Evolutionary conservation across 2,888 invertebrate species (phyloP).

Genomic region (Papilio demoleus): DNA sequence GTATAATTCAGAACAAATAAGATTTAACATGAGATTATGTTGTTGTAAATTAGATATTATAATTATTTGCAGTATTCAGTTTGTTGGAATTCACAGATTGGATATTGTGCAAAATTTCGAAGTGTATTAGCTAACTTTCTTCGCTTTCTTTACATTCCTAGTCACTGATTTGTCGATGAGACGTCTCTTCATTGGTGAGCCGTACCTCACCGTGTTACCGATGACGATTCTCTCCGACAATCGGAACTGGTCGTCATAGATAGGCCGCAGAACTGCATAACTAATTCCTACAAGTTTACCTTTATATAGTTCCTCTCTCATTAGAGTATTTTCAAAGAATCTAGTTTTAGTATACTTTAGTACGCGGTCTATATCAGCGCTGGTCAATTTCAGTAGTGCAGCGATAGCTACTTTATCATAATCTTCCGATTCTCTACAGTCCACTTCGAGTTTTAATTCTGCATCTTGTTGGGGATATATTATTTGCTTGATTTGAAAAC

Average conservation of each 20-base stretch:
- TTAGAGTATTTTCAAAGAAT: slow-evolving; percentile 58
- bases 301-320: slow-evolving; percentile 68
- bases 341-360: slow-evolving; percentile 66
- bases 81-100: slow-evolving; percentile 60
- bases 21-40: slow-evolving; percentile 62
- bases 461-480: slow-evolving; percentile 67
- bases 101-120: slow-evolving; percentile 43
- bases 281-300: slow-evolving; percentile 69
- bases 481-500: slow-evolving; percentile 71
- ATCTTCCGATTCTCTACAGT: slow-evolving; percentile 71
- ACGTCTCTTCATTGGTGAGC: slow-evolving; percentile 58
- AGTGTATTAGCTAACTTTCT: slow-evolving; percentile 49
- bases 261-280: slow-evolving; percentile 68
- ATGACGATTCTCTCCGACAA: slow-evolving; percentile 69
- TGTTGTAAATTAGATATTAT: neutral
- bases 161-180: slow-evolving; percentile 57
- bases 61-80: slow-evolving; percentile 57
- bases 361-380: slow-evolving; percentile 63
- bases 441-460: slow-evolving; percentile 69
- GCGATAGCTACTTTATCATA: slow-evolving; percentile 72
- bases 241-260: slow-evolving; percentile 69
- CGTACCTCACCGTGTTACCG: slow-evolving; percentile 57
- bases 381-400: slow-evolving; percentile 64
- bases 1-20: slow-evolving; percentile 78
- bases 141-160: slow-evolving; percentile 63